Conservation (phyloP, 2,113 vertebrate species). For the Pithys albifrons region DNA sequence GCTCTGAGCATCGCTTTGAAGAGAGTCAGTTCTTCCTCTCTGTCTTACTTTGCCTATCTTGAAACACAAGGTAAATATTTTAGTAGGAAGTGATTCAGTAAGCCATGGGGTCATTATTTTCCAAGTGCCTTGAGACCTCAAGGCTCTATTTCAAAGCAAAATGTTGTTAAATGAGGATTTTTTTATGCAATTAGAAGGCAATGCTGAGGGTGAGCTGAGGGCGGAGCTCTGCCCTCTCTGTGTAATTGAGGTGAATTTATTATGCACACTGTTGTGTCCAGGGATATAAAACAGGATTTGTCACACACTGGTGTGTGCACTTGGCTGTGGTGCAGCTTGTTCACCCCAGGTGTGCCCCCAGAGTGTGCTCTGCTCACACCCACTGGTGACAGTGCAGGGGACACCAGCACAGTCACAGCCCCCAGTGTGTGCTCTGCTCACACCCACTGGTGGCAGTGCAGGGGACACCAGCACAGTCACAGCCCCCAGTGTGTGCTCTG, state of each 20-base stretch:
- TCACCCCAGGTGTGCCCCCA: not conserved
- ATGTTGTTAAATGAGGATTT: not conserved
- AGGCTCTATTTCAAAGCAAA: not conserved
- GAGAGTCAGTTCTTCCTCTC: slow-evolving; percentile 26
- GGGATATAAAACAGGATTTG: not conserved
- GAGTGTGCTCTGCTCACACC: too few relatives aligned
- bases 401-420: too few relatives aligned
- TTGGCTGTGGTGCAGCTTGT: not conserved
- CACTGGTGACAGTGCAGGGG: too few relatives aligned
- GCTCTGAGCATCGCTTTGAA: slow-evolving; percentile 34
- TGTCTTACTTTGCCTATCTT: slow-evolving; percentile 31
- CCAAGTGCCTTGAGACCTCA: not conserved
- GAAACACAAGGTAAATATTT: slow-evolving; percentile 54
- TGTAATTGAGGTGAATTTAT: not conserved
- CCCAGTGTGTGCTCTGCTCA: too few relatives aligned
- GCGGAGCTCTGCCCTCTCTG: not conserved
- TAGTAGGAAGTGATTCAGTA: not conserved
- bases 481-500: too few relatives aligned
- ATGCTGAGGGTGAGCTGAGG: not conserved
- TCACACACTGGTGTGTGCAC: not conserved
- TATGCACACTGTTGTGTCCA: not conserved
- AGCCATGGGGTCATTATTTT: slow-evolving; percentile 4
- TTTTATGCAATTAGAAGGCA: not conserved
- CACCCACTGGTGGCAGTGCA: too few relatives aligned
- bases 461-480: too few relatives aligned